Conservation (phyloP, 2,888 invertebrate genomes). For the Epinotia ramella region DNA sequence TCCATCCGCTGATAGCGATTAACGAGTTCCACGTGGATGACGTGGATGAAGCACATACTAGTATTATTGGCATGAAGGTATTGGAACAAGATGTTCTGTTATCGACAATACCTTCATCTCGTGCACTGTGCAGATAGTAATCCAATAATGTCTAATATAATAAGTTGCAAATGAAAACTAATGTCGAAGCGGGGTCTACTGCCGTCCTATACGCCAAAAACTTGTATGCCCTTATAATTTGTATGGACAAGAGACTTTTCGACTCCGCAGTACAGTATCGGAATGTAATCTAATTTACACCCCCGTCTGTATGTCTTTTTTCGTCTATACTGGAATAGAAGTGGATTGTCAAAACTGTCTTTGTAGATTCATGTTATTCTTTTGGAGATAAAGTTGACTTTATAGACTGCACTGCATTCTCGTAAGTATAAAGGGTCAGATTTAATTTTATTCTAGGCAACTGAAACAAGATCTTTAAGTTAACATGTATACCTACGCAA, state of each 20-base stretch:
- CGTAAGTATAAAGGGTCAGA: too few relatives aligned
- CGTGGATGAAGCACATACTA: too few relatives aligned
- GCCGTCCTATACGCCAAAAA: background rate
- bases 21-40: too few relatives aligned
- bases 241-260: background rate
- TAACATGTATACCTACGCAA: background rate
- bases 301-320: conserved; percentile 50
- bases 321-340: background rate
- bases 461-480: background rate
- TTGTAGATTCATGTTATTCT: conserved; percentile 1
- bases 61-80: too few relatives aligned
- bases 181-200: conserved; percentile 63
- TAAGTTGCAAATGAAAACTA: conserved; percentile 78
- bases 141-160: conserved; percentile 65
- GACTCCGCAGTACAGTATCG: conserved; percentile 58
- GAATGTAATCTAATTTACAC: conserved; percentile 74
- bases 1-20: too few relatives aligned
- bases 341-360: conserved; percentile 26
- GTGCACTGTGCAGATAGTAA: conserved; percentile 55
- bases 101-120: background rate
- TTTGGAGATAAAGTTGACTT: background rate
- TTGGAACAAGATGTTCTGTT: too few relatives aligned
- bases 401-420: background rate
- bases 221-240: background rate
- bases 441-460: too few relatives aligned